Evolutionary conservation across 2,113 vertebrate species (phyloP), one percentile per base, ranked within the genome.

Genomic region (Chaetops frenatus): DNA sequence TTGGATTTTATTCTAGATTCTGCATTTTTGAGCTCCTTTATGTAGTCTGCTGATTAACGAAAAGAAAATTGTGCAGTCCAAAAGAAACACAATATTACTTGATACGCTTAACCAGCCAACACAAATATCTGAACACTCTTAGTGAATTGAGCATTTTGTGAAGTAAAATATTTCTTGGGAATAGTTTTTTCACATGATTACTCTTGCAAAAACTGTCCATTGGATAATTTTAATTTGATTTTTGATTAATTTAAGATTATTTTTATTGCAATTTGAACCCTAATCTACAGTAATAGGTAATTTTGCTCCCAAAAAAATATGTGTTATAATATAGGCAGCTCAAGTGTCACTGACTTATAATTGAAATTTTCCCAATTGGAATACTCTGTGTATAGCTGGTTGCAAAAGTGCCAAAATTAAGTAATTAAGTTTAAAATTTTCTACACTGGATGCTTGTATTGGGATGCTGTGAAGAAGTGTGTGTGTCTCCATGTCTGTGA

Each of bases 231-330:
- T 65, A 4, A 84, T 91, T 79, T 72, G 35, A 85, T 69, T 93
- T 90, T 83, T 66, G 67, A 90, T 90, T 92, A 94, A 86, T 85
- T 69, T 69, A 77, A 35, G 51, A 42, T 88, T 95, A 90, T 38
- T 89, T 87, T 86, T 71, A 58, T 22, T 88, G 38, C 21, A 80
- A 62, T 83, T 95, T 86, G 67, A 88, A 93, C 21, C 12, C 10
- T 61, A 31, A 38, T 47, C 16, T 77, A 44, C 11, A 83, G 50
- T 69, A 77, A 7, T 64, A 60, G 61, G 38, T 58, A 66, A 86
- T 88, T 82, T 82, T 15, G 11, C 38, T 85, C 11, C 78, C 29
- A 9, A 81, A 72, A 69, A 94, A 57, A 7, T 42, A 29, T 20
- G 16, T 77, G 23, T 7, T 86, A 3, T 73, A 80, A 57, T 57